Conservation (phyloP, 1,140 invertebrate genomes). For the Physella acuta region DNA sequence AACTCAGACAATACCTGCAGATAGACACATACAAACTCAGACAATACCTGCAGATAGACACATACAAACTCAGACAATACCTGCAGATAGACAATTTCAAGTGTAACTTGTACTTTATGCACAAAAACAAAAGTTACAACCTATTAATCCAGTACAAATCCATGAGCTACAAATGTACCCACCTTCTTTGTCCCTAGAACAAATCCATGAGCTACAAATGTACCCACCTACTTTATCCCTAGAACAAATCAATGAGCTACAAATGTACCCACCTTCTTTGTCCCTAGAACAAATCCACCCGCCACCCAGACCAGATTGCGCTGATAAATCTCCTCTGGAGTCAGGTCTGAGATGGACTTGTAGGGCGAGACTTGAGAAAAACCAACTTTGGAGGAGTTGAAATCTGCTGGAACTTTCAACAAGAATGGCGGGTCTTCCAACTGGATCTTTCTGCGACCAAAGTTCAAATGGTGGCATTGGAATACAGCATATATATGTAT, state of each 20-base stretch:
- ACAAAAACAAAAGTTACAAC: neutral
- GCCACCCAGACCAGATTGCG: conserved; percentile 18
- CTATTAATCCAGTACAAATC: neutral
- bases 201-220: conserved; percentile 14
- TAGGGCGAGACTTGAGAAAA: conserved; percentile 9
- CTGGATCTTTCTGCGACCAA: too few species aligned
- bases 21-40: too few species aligned
- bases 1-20: too few species aligned
- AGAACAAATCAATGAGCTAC: neutral
- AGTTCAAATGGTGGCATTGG: too few species aligned
- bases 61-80: too few species aligned
- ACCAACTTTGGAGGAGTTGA: conserved; percentile 13
- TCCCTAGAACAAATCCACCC: conserved; percentile 14
- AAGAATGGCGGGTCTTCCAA: conserved; percentile 3
- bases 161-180: neutral
- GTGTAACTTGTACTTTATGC: too few species aligned
- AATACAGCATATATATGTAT: too few species aligned
- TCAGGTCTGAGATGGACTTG: neutral
- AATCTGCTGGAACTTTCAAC: conserved; percentile 1
- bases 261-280: neutral
- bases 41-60: too few species aligned
- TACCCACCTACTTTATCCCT: neutral
- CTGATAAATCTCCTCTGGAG: conserved; percentile 6
- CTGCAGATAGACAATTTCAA: too few species aligned
- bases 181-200: conserved; percentile 5